A percentile compares a stretch with the other conserved stretches of the same genome.
Evolutionary conservation across 2,888 invertebrate genomes (phyloP).

Genomic region (Tolmerus cingulatus): DNA sequence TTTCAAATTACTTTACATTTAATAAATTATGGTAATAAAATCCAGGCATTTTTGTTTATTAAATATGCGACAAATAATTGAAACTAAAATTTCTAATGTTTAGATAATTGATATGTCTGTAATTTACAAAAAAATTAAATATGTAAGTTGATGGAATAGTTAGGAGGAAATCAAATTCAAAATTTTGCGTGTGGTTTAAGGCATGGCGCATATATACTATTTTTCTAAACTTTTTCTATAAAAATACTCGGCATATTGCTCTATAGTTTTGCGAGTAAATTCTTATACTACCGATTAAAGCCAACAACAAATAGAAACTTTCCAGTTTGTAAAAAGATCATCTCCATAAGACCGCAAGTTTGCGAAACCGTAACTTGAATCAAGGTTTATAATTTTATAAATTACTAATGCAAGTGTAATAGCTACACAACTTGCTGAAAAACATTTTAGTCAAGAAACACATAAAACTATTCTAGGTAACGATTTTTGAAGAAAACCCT

Average conservation of each 20-base stretch:
- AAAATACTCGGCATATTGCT: neutral
- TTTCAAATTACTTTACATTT: neutral
- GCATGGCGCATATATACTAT: neutral
- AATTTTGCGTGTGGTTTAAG: neutral
- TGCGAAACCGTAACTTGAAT: neutral
- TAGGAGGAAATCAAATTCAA: neutral
- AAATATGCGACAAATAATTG: too few species aligned
- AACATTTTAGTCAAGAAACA: neutral
- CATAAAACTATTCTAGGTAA: neutral
- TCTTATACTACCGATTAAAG: neutral
- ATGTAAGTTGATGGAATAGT: neutral
- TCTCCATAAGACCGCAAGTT: too few species aligned
- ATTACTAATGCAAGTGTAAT: neutral
- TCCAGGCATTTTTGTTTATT: too few species aligned
- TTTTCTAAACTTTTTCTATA: neutral
- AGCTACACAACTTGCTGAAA: neutral
- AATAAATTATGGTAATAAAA: too few species aligned
- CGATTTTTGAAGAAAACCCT: neutral
- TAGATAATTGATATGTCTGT: neutral
- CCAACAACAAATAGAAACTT: neutral
- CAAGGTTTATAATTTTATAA: neutral
- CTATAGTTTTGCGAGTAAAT: neutral
- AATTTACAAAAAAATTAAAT: neutral
- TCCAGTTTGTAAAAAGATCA: neutral
- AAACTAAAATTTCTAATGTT: neutral